These are phyloP conservation scores for Pipistrellus kuhlii DNA, from an alignment of 2,797 vertebrate species.

Conservation along the genomic window DNA sequence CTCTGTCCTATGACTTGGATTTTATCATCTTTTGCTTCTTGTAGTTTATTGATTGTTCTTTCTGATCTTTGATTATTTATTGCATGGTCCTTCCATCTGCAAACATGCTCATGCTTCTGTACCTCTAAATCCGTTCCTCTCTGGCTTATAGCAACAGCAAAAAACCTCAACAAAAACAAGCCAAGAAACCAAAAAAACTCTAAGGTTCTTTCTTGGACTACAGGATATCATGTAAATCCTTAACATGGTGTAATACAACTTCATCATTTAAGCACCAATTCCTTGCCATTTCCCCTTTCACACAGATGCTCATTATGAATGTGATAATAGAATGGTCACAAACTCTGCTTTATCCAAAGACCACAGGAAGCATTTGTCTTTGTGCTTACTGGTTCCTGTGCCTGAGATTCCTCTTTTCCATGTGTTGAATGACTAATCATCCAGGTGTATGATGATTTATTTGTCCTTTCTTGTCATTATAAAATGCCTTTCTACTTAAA, in stretches of 20 bases:
- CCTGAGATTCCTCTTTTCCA: neutral
- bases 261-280: neutral
- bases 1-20: neutral
- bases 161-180: neutral
- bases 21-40: neutral
- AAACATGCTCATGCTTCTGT: neutral
- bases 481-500: neutral
- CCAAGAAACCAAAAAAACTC: neutral
- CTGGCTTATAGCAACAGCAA: neutral
- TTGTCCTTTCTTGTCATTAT: neutral
- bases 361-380: neutral
- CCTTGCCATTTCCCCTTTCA: neutral
- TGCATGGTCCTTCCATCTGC: neutral
- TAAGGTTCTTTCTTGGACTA: neutral
- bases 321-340: neutral
- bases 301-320: neutral
- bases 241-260: neutral
- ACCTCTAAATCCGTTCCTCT: neutral
- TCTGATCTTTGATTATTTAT: neutral
- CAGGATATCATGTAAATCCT: neutral
- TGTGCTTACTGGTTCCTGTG: neutral
- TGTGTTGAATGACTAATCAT: neutral
- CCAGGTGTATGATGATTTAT: neutral
- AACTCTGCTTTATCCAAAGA: neutral
- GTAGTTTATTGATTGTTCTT: neutral